These are phyloP conservation scores for Eupithecia abbreviata DNA, from an alignment of 2,888 invertebrate species.

Conservation along the genomic window DNA sequence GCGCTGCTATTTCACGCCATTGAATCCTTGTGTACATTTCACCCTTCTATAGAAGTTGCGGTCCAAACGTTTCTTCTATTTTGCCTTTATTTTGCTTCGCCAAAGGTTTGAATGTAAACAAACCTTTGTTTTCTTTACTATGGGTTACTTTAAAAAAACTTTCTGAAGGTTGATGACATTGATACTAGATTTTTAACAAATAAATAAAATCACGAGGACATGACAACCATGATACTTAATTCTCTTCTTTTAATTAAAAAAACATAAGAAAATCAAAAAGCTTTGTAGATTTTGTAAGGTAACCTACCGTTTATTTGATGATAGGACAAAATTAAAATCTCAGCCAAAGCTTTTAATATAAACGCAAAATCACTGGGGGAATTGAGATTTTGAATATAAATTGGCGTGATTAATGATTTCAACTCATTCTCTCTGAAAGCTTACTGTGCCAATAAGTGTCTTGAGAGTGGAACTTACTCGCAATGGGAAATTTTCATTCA, in stretches of 20 bases:
- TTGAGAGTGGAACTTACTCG: conserved; percentile 42
- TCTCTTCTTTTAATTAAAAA: neutral
- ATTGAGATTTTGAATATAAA: conserved; percentile 51
- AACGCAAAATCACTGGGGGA: conserved; percentile 45
- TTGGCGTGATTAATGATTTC: conserved; percentile 51
- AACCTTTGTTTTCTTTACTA: conserved; percentile 5
- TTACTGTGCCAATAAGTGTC: conserved; percentile 49
- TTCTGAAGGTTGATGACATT: neutral
- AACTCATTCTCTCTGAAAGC: conserved; percentile 47
- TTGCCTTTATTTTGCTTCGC: conserved; percentile 38
- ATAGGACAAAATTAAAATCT: conserved; percentile 42
- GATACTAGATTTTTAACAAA: neutral
- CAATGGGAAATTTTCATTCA: conserved; percentile 40
- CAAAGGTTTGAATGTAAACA: conserved; percentile 11
- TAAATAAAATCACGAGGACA: neutral
- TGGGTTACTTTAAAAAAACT: neutral
- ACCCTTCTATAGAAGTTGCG: conserved; percentile 56
- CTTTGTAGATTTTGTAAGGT: neutral
- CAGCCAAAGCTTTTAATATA: conserved; percentile 49
- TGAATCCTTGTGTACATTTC: conserved; percentile 70
- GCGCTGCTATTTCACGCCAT: conserved; percentile 68
- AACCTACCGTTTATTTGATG: conserved; percentile 18
- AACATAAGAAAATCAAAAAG: neutral
- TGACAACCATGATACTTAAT: neutral
- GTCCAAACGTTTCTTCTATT: conserved; percentile 54